Conservation (phyloP, 1,140 invertebrate species). For the Liolophura sinensis region DNA sequence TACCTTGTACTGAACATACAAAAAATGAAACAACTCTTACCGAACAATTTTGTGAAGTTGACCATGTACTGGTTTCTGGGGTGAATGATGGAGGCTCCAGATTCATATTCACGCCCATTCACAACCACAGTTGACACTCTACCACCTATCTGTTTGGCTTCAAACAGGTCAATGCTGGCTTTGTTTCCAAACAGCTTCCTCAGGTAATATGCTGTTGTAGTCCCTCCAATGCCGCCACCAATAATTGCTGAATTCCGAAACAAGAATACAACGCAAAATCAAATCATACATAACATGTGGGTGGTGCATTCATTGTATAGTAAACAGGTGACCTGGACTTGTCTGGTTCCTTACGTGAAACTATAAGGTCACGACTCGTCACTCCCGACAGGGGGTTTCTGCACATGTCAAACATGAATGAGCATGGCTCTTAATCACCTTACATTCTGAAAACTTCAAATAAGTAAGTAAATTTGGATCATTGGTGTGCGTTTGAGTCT, state of each 20-base stretch:
- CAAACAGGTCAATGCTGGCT: slow-evolving; percentile 62
- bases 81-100: slow-evolving; percentile 68
- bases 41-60: slow-evolving; percentile 63
- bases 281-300: no score
- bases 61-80: slow-evolving; percentile 67
- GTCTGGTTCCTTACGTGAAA: no score
- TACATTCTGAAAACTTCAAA: no score
- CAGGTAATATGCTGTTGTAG: slow-evolving; percentile 66
- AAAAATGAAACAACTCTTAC: slow-evolving; percentile 43
- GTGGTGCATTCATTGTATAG: no score
- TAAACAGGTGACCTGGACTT: no score
- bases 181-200: slow-evolving; percentile 64
- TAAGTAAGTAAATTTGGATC: no score
- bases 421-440: no score
- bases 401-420: no score
- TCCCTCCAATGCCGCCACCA: slow-evolving; percentile 70
- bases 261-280: no score
- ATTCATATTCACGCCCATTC: slow-evolving; percentile 63
- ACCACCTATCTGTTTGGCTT: slow-evolving; percentile 65
- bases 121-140: slow-evolving; percentile 63
- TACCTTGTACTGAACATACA: not conserved
- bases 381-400: no score
- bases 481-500: no score
- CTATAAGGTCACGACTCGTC: no score
- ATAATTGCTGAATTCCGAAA: slow-evolving; percentile 61